Conservation (phyloP, 2,113 vertebrate species). For the Poecilia latipinna region DNA sequence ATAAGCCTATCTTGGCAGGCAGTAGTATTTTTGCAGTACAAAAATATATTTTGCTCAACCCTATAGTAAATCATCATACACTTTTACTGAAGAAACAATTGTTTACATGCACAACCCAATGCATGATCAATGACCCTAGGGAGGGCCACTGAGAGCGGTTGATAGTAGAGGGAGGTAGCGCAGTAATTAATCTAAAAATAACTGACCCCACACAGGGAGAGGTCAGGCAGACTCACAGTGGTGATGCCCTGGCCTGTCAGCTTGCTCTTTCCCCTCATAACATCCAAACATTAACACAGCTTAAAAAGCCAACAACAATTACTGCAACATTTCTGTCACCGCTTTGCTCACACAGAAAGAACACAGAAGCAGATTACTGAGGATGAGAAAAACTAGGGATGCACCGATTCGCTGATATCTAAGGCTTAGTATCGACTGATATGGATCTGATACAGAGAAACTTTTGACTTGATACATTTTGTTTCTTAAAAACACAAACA, state of each 20-base stretch:
- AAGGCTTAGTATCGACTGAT: too few species aligned
- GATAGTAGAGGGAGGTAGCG: slow-evolving; percentile 59
- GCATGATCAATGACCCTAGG: slow-evolving; percentile 10
- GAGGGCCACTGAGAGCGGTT: background rate
- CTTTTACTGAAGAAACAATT: too few species aligned
- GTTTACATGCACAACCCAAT: too few species aligned
- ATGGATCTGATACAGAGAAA: too few species aligned
- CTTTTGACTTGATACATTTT: too few species aligned
- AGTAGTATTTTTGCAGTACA: too few species aligned
- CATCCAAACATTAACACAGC: slow-evolving; percentile 80
- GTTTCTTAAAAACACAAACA: too few species aligned
- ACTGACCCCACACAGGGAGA: slow-evolving; percentile 61
- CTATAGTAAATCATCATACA: too few species aligned
- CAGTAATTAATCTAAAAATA: slow-evolving; percentile 85
- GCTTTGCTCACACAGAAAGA: slow-evolving; percentile 81
- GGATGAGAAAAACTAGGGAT: slow-evolving; percentile 31
- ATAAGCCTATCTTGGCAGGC: too few species aligned
- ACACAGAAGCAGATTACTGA: slow-evolving; percentile 77
- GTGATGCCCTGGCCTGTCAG: slow-evolving; percentile 82
- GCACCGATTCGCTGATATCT: too few species aligned
- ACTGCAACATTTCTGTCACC: slow-evolving; percentile 84
- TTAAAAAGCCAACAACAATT: slow-evolving; percentile 86
- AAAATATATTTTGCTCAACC: too few species aligned
- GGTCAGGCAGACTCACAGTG: slow-evolving; percentile 76
- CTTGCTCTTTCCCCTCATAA: slow-evolving; percentile 44